These are phyloP conservation scores for Porites australiensis DNA, from an alignment of 64 coral and sea anemone genomes.

Conservation along the genomic window DNA sequence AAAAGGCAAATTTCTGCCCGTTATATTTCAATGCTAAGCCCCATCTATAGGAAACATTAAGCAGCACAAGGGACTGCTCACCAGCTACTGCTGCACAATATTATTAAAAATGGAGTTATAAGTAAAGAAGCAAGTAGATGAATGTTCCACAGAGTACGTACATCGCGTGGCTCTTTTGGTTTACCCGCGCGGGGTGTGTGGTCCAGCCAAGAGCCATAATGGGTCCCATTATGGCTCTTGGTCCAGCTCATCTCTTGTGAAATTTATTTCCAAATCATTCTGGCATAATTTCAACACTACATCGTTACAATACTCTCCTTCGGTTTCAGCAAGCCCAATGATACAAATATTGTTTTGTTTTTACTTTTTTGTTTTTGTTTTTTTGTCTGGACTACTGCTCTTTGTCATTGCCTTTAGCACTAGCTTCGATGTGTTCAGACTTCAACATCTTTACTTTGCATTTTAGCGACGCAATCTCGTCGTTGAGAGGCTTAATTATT, in stretches of 20 bases:
- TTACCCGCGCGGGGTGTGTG: slow-evolving; percentile 16
- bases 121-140: no score
- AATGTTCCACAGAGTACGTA: no score
- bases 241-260: background rate
- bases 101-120: no score
- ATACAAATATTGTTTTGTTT: slow-evolving; percentile 47
- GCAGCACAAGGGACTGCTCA: no score
- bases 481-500: background rate
- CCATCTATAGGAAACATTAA: no score
- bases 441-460: background rate
- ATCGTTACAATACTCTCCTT: slow-evolving; percentile 36
- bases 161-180: background rate
- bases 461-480: background rate
- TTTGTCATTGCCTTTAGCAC: slow-evolving; percentile 49
- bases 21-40: no score
- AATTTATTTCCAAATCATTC: slow-evolving; percentile 28
- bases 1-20: no score
- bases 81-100: no score
- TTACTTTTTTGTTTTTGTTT: no score
- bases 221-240: no score
- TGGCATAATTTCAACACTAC: slow-evolving; percentile 34
- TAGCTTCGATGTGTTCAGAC: background rate
- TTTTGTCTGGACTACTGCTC: slow-evolving; percentile 46
- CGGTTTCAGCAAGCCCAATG: slow-evolving; percentile 24
- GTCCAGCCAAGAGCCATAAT: no score